A percentile compares a stretch with the other conserved stretches of the same genome.
phyloP scores from a whole-genome alignment of 2,888 invertebrate genomes.

The Cerastis leucographa region DNA sequence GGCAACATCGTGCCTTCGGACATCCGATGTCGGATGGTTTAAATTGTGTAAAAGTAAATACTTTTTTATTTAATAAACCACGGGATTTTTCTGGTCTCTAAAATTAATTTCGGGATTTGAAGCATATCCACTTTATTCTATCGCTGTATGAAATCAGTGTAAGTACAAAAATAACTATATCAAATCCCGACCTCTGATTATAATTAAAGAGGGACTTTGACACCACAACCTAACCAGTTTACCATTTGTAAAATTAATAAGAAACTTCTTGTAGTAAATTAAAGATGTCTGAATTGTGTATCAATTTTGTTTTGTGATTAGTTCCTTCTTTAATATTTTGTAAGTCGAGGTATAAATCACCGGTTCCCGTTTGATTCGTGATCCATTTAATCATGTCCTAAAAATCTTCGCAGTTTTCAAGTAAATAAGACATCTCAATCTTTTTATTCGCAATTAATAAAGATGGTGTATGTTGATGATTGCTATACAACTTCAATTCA shows the following conservation, averaged over 20 bases:
- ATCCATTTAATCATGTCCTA: not conserved
- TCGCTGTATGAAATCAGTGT: too few relatives aligned
- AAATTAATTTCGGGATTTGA: too few relatives aligned
- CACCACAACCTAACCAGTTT: conserved; percentile 4
- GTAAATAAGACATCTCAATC: not conserved
- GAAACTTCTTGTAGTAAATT: conserved; percentile 9
- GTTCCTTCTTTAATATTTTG: not conserved
- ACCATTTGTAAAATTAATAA: conserved; percentile 18
- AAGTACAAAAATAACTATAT: too few relatives aligned
- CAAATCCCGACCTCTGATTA: too few relatives aligned
- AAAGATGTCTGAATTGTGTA: conserved; percentile 3
- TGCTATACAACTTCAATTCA: not conserved
- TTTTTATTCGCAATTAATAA: not conserved
- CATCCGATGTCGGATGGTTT: too few relatives aligned
- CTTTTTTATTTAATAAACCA: too few relatives aligned
- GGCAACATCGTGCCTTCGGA: too few relatives aligned
- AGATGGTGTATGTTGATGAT: not conserved
- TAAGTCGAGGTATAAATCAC: not conserved
- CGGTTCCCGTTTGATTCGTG: not conserved
- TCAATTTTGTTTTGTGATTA: conserved; percentile 12
- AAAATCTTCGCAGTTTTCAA: not conserved
- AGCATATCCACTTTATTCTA: too few relatives aligned
- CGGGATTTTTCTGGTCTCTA: too few relatives aligned
- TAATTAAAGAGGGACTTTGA: not conserved
- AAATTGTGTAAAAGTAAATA: too few relatives aligned